phyloP scores from a whole-genome alignment of 2,113 vertebrate species.

The Proterorhinus semilunaris region DNA sequence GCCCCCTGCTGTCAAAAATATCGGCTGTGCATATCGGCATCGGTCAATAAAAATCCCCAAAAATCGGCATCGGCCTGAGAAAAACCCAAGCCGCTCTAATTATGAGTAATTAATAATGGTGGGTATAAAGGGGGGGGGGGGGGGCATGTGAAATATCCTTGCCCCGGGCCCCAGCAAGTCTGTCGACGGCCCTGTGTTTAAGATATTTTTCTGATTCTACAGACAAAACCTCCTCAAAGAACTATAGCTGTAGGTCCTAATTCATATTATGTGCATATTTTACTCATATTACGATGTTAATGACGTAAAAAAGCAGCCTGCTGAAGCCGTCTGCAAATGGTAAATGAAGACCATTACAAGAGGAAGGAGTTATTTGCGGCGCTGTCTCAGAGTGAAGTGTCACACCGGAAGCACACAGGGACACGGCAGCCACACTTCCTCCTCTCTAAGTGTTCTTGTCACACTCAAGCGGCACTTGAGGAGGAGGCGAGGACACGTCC shows the following conservation, averaged over 20 bases:
- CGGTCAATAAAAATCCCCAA: too few species aligned
- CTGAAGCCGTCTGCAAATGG: neutral
- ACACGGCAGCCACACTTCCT: slow-evolving; percentile 22
- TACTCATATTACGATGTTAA: neutral
- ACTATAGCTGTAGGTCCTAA: neutral
- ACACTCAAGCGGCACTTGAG: slow-evolving; percentile 40
- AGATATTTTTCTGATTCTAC: too few species aligned
- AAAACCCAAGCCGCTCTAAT: too few species aligned
- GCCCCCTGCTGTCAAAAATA: too few species aligned
- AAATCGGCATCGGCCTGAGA: too few species aligned
- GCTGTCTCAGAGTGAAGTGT: neutral
- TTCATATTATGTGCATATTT: neutral
- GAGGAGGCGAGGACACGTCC: slow-evolving; percentile 28
- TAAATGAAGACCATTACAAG: neutral
- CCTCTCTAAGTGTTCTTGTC: slow-evolving; percentile 36
- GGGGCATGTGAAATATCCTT: too few species aligned
- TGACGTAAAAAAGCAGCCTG: neutral
- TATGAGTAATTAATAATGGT: too few species aligned
- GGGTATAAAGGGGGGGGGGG: too few species aligned
- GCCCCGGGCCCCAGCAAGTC: too few species aligned
- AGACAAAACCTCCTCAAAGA: neutral
- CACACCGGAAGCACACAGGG: slow-evolving; percentile 37
- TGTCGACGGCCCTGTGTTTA: too few species aligned
- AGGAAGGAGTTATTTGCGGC: neutral
- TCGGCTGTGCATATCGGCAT: too few species aligned